Evolutionary conservation across 1,140 invertebrate species (phyloP), one percentile per base, ranked within the genome.

Genomic region (Ips nitidus): DNA sequence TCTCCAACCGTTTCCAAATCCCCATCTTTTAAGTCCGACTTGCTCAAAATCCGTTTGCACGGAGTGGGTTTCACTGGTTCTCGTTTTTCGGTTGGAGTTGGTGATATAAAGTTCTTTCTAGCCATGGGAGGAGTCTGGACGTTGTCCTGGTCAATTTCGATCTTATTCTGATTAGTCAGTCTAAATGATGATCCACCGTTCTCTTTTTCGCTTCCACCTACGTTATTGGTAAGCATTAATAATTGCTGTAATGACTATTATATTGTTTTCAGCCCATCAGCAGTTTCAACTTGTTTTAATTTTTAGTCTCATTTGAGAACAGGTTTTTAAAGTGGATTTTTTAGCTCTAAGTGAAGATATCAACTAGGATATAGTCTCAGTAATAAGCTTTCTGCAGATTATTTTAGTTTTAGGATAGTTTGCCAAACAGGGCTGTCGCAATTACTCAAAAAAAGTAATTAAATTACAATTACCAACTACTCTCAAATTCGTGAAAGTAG

Each of bases 131-230:
- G 93, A 3, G 93, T 94, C 83, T 95, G 93, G 22, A 94, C 92
- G 73, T 95, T 95, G 72, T 95, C 93, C 2, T 92, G 92, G 78
- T 95, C 93, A 6, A 94, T 93, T 77, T 94, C 92, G 39, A 91
- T 88, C 76, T 89, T 90, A 74, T 92, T 90, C 72, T 82, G 81
- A 71, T 87, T 79, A 38, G 36, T 61, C 45, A 38, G 52, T 22
- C 22, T 22, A 22, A 22, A 22, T 22, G 22, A 22, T 22, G 22
- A 22, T 22, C 22, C 72, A 1, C 62, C 38, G 40, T 22, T 22
- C 50, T 71, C 74, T 81, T 75, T 77, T 87, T 69, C 71, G 75
- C 69, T 61, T 22, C 22, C 22, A 78, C 69, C 73, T 77, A 73
- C 72, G 75, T 63, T 59, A n/a, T 59, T 3, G 57, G 42, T 37